Base-by-base conservation (phyloP, 2,888 invertebrate genomes). In the Chrysolina haemoptera region DNA sequence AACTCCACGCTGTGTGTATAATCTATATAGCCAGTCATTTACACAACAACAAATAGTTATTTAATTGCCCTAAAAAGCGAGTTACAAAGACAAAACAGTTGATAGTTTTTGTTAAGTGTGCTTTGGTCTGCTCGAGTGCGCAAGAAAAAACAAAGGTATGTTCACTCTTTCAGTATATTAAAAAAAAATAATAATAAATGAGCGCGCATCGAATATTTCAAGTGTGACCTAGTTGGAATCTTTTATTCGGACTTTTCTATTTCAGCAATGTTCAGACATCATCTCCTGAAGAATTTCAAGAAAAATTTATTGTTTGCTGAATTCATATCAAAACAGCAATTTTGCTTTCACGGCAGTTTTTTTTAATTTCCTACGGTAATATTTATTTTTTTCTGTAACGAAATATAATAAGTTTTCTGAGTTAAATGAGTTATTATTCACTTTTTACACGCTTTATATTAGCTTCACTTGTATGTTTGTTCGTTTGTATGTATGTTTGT, bases 1-100 rank as follows among this genome's bases (percentile, higher is more conserved):
- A 79, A 82, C 80, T 81, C 78, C 70, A 76, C 62, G 65, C 46
- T 67, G 65, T 63, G 43, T 72, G 62, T 75, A 66, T 75, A 69
- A 27, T 72, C 66, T 75, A 66, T 75, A 69, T 75, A 71, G 35
- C 66, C 65, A 62, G 46, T 67, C 48, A 59, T 62, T 62, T 67
- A 69, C 69, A 66, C 74, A 65, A 43, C 63, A 74, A 75, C 68
- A 70, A 71, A 71, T 50, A 50, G 22, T 59, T 27, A 16, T 59
- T 73, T 68, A 68, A 68, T 50, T 50, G 69, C 55, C 74, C 73
- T 67, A 69, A 74, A 76, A 70, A 22, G 73, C 62, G 62, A 62
- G 67, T 46, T 71, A 59, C 16, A n/a, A 27, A 40, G 18, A 27
- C 50, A 22, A 55, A 50, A 67, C 41, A 41, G 50, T 55, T 2